Conservation (phyloP, 2,888 invertebrate species). For the Anagyrus pseudococci region DNA sequence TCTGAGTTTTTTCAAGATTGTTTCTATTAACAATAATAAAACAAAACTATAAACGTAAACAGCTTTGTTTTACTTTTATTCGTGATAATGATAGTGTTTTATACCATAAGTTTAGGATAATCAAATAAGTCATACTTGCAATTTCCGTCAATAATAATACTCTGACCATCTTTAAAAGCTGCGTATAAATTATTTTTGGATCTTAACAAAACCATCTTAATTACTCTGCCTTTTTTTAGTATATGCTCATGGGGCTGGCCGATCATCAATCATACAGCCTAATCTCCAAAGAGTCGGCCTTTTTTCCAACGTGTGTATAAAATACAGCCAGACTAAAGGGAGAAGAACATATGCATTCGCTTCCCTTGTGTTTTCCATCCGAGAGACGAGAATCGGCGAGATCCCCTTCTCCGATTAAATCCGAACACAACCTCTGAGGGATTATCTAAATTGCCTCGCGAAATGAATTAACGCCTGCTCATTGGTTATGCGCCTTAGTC, state of each 20-base stretch:
- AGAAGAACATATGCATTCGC: slow-evolving; percentile 51
- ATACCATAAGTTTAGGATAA: no score
- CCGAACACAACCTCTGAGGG: slow-evolving; percentile 54
- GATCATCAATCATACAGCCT: slow-evolving; percentile 36
- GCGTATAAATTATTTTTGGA: slow-evolving; percentile 20
- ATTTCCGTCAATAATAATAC: no score
- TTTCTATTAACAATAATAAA: no score
- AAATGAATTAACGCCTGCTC: slow-evolving; percentile 57
- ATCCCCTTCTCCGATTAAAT: slow-evolving; percentile 52
- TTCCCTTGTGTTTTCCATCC: slow-evolving; percentile 46
- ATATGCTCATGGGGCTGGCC: slow-evolving; percentile 9
- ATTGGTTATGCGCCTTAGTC: slow-evolving; percentile 39
- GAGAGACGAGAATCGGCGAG: slow-evolving; percentile 36
- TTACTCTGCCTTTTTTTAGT: slow-evolving; percentile 11
- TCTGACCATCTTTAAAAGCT: no score
- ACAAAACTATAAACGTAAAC: no score
- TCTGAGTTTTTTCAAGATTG: no score
- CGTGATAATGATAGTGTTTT: no score
- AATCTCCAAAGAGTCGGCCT: slow-evolving; percentile 32
- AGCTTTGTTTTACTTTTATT: no score
- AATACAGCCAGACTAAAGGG: background rate
- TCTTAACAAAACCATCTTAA: slow-evolving; percentile 32
- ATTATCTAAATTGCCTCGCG: slow-evolving; percentile 58
- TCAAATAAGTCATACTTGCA: no score
- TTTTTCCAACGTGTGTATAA: slow-evolving; percentile 28